A percentile compares a stretch with the other conserved stretches of the same genome.
These are phyloP conservation scores for Drosophila nr. fundita DNA, from an alignment of 2,888 invertebrate species.

Conservation along the genomic window DNA sequence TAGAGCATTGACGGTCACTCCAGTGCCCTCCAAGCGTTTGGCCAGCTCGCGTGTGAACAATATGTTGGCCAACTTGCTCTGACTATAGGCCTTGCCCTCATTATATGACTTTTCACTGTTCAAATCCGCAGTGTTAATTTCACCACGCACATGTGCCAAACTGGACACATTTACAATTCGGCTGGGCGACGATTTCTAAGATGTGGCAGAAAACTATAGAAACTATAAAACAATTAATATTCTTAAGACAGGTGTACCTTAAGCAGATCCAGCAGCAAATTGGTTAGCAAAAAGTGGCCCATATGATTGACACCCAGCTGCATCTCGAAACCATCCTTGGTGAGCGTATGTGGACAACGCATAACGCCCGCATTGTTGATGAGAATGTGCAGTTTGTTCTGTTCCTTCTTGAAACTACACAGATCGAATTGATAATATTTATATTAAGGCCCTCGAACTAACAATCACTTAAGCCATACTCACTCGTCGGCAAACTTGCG, in stretches of 20 bases:
- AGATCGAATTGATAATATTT: neutral
- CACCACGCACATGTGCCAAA: slow-evolving; percentile 85
- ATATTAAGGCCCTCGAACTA: neutral
- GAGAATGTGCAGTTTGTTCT: slow-evolving; percentile 87
- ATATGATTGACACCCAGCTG: slow-evolving; percentile 90
- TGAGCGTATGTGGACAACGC: slow-evolving; percentile 87
- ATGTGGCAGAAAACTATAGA: too few relatives aligned
- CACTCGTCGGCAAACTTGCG: slow-evolving; percentile 78
- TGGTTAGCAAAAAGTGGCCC: slow-evolving; percentile 88
- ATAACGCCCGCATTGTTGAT: slow-evolving; percentile 91
- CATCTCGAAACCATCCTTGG: slow-evolving; percentile 89
- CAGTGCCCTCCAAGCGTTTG: slow-evolving; percentile 87
- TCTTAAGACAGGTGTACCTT: slow-evolving; percentile 52
- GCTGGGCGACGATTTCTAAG: slow-evolving; percentile 86
- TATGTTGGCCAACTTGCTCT: slow-evolving; percentile 93
- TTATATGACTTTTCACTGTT: too few relatives aligned
- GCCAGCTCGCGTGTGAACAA: slow-evolving; percentile 90
- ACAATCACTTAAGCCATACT: slow-evolving; percentile 2
- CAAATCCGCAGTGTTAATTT: slow-evolving; percentile 87
- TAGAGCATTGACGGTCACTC: slow-evolving; percentile 92
- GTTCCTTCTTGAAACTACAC: slow-evolving; percentile 55
- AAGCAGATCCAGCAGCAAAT: slow-evolving; percentile 87
- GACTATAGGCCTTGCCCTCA: slow-evolving; percentile 91
- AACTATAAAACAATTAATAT: neutral
- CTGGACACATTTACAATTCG: slow-evolving; percentile 89